These are phyloP conservation scores for Strigops habroptila DNA, from an alignment of 2,113 vertebrate genomes.

Conservation along the genomic window DNA sequence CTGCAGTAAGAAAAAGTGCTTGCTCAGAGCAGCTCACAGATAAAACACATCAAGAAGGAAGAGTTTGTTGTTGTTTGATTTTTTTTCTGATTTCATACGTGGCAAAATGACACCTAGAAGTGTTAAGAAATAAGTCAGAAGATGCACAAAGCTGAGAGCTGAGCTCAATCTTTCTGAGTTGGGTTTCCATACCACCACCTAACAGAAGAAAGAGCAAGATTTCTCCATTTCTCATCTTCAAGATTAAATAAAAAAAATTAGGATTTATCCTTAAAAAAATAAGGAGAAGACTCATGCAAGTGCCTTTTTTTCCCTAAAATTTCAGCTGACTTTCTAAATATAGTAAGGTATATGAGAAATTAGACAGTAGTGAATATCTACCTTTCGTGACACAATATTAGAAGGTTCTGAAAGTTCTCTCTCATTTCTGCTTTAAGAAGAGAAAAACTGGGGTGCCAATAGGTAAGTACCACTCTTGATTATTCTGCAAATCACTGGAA, in stretches of 20 bases:
- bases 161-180: accelerated
- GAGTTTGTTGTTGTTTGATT: accelerated
- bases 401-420: background rate
- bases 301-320: background rate
- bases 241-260: background rate
- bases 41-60: background rate
- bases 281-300: background rate
- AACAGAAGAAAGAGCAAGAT: background rate
- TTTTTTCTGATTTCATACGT: background rate
- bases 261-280: background rate
- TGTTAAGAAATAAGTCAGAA: background rate
- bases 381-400: background rate
- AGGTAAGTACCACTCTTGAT: background rate
- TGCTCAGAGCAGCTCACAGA: background rate
- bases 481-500: background rate
- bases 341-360: background rate
- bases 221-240: background rate
- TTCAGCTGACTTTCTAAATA: background rate
- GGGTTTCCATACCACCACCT: background rate
- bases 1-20: background rate
- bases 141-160: background rate
- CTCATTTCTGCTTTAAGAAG: background rate
- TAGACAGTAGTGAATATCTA: background rate
- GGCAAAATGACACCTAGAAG: background rate
- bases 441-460: background rate